phyloP scores from a whole-genome alignment of 1,140 invertebrate species.

The Palaemon carinicauda region DNA sequence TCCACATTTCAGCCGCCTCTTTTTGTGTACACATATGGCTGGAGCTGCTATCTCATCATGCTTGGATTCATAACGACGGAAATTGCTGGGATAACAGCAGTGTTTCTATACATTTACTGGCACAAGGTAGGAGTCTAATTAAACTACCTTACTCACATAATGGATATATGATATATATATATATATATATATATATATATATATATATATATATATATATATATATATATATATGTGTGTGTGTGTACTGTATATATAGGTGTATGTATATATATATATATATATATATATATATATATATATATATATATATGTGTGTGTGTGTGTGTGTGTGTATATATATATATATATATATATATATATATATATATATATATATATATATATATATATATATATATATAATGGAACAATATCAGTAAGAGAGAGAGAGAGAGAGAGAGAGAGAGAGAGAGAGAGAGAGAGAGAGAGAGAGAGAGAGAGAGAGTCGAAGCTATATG shows the following conservation, averaged over 20 bases:
- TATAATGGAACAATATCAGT: neutral
- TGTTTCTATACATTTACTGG: slow-evolving; percentile 84
- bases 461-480: neutral
- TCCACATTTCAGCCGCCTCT: slow-evolving; percentile 79
- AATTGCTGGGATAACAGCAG: slow-evolving; percentile 82
- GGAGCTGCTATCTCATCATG: slow-evolving; percentile 84
- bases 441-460: neutral
- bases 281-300: no score
- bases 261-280: no score
- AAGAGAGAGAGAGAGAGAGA: neutral
- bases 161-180: neutral
- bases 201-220: no score
- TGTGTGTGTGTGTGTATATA: no score
- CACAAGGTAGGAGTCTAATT: slow-evolving; percentile 71
- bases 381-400: neutral
- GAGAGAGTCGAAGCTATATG: neutral
- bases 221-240: no score
- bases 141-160: no score
- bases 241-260: no score
- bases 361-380: neutral
- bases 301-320: no score
- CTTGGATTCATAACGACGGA: slow-evolving; percentile 84
- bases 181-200: neutral
- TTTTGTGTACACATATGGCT: slow-evolving; percentile 87
- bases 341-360: no score